Evolutionary conservation across 2,797 vertebrate genomes (phyloP).

Genomic region (Darevskia mixta): DNA sequence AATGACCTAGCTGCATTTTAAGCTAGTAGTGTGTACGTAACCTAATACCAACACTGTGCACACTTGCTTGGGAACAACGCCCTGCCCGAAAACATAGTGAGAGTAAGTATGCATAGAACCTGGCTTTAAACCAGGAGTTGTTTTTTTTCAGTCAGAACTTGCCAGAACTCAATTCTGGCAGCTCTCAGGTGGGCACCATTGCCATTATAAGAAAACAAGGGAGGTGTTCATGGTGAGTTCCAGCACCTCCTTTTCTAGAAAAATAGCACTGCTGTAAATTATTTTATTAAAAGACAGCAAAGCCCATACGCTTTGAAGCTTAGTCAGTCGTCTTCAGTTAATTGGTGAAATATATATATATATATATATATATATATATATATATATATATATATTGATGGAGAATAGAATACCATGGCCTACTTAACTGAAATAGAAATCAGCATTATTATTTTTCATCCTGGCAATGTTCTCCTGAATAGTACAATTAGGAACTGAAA

Average conservation of each 20-base stretch:
- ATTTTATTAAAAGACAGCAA: not conserved
- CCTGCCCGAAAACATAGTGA: not conserved
- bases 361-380: too few species aligned
- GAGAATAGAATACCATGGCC: not conserved
- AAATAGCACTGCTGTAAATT: too few species aligned
- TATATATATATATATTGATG: not conserved
- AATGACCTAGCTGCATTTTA: too few species aligned
- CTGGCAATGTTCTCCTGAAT: not conserved
- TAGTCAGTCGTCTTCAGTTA: not conserved
- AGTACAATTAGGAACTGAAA: not conserved
- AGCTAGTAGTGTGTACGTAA: too few species aligned
- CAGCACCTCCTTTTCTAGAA: too few species aligned
- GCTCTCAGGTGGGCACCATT: too few species aligned
- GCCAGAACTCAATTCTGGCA: too few species aligned
- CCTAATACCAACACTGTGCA: not conserved
- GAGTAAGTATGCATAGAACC: not conserved
- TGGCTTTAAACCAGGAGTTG: not conserved
- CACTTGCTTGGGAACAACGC: not conserved
- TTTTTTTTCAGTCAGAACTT: too few species aligned
- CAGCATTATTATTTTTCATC: not conserved
- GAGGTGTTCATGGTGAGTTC: too few species aligned
- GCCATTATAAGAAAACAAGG: too few species aligned
- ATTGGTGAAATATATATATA: not conserved
- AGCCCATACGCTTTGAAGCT: not conserved
- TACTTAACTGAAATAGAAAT: not conserved